Evolutionary conservation across 2,797 vertebrate genomes (phyloP), one percentile per base, ranked within the genome.

Genomic region (Netta rufina): DNA sequence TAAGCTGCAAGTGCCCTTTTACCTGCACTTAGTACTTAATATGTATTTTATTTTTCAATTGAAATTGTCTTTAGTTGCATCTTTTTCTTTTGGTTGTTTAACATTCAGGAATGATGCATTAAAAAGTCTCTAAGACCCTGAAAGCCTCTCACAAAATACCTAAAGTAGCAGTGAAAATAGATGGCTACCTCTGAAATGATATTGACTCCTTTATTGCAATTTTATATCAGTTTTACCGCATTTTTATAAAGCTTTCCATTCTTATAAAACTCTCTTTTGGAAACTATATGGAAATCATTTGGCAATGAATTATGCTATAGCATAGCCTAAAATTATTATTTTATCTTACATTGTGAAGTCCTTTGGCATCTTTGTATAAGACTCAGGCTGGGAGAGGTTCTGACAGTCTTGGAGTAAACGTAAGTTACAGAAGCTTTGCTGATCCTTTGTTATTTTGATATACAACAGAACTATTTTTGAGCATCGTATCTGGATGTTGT

Each of bases 261-360:
- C 83, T 85, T 87, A 58, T 33, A 71, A 91, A 87, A 30, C 51
- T 83, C 72, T 85, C 39, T 82, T 95, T 89, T 62, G 88, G 61
- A 71, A 97, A 77, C 27, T 53, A 33, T 57, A 49, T 93, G 88
- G 64, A 92, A 96, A 92, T 95, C 58, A 77, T 93, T 91, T 88
- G 71, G 22, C 73, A 97, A 74, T 84, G 18, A 89, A 93, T 96
- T 82, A 43, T 1, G 1, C 78, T 90, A 36, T 77, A 87, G 7
- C 13, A 28, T 49, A 92, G 49, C 21, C 57, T 85, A 93, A 93
- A 93, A 80, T 92, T 82, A 84, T 90, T 95, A 67, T 84, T 96
- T 97, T 91, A 69, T 95, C 85, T 97, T 56, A 80, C 92, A 70
- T 77, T 78, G 25, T 96, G 86, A 97, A 92, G 56, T 49, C 21